Evolutionary conservation across 2,113 vertebrate genomes (phyloP).

Genomic region (Tragelaphus scriptus): DNA sequence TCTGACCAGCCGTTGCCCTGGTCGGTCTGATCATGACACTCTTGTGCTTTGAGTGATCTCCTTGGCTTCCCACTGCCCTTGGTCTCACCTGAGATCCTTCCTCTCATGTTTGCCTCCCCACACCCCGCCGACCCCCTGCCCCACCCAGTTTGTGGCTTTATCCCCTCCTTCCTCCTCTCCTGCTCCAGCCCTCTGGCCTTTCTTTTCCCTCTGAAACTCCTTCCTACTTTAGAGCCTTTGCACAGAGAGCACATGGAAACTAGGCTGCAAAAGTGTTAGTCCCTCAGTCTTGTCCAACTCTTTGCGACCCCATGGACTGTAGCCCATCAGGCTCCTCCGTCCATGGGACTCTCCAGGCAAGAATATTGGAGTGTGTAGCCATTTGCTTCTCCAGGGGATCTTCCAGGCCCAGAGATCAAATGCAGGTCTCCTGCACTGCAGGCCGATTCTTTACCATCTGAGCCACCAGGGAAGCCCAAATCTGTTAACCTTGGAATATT

Average conservation of each 20-base stretch:
- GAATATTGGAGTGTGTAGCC: no score
- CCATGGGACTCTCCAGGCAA: no score
- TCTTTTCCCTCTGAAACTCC: neutral
- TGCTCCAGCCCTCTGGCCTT: neutral
- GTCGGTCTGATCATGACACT: neutral
- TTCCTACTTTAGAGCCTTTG: neutral
- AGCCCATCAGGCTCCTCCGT: no score
- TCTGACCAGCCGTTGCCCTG: fast-evolving
- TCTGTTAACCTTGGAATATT: neutral
- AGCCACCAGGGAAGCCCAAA: no score
- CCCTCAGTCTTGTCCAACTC: no score
- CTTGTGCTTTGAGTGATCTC: neutral
- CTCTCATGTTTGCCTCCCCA: neutral
- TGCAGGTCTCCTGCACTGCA: no score
- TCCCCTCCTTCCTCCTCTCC: neutral
- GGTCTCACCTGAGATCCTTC: neutral
- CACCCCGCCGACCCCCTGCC: no score
- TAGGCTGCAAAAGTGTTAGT: no score
- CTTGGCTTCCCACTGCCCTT: neutral
- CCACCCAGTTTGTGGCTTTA: neutral
- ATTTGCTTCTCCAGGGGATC: no score
- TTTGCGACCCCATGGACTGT: no score
- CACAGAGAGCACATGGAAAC: neutral
- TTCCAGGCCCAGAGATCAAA: no score
- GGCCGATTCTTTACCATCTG: no score